Base-by-base conservation (phyloP, 2,797 vertebrate species). In the Gymnoscopelus microlampas region DNA sequence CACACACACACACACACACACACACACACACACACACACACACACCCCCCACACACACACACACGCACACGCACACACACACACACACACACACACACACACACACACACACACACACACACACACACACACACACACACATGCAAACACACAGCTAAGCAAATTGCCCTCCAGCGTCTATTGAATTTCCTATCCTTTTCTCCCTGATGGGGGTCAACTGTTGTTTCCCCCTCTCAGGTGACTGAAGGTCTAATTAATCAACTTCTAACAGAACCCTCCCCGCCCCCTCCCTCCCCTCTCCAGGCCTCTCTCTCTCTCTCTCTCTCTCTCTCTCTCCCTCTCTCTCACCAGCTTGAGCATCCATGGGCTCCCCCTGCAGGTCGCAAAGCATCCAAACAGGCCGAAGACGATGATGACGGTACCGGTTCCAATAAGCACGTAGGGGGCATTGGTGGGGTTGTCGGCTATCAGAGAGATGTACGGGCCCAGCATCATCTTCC, bases 331-430 rank as follows among this genome's bases (percentile, higher is more conserved):
- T 19, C 35, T 9, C 14, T 10, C 26, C 9, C 1, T 15, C 13
- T 53, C 56, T 78, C 95, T 95, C 87, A 99, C 98, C 95, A 99
- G 94, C 81, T 99, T 99, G 85, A 99, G 95, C 98, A 99, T 98
- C 97, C 97, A 99, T 92, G 98, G 97, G 90, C 97, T 98, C 82
- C 98, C 97, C 50, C 97, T 96, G 87, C 98, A 99, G 53, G 98
- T 99, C 84, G 98, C 97, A 47, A 99, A 98, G 92, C 98, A 99
- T 80, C 98, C 98, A 2, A 99, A 98, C 82, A 99, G 95, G 72
- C 98, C 98, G 0, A 99, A 99, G 71, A 99, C 95, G n/a, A 98
- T 96, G 75, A 99, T 99, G 73, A 97, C 96, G 48, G 96, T 98
- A 9, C 97, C 97, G 10, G 98, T 99, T 73, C 97, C 97, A 0